Percentiles rank a stretch among this genome's conserved stretches.
These are phyloP conservation scores for Branchellion lobata DNA, from an alignment of 2,888 invertebrate genomes.

Conservation along the genomic window DNA sequence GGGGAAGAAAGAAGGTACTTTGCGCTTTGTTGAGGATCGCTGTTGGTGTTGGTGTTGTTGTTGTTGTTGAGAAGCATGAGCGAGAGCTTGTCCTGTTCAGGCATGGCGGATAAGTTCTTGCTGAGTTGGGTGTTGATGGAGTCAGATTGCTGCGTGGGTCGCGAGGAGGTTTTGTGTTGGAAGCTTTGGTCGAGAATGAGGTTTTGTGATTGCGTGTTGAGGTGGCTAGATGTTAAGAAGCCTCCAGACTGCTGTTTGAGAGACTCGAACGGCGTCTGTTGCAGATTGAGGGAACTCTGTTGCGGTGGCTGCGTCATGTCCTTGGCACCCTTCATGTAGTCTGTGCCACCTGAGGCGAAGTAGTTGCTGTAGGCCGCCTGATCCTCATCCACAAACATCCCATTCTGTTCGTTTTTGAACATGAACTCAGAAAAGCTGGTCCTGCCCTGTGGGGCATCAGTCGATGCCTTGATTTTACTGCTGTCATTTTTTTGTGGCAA, in stretches of 20 bases:
- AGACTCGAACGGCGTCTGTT: not conserved
- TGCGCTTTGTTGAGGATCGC: no score
- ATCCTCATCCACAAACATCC: not conserved
- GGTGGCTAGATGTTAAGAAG: no score
- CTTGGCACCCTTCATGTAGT: not conserved
- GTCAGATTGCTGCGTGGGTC: not conserved
- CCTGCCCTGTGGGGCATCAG: not conserved
- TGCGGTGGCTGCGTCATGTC: not conserved
- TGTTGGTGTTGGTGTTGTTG: not conserved
- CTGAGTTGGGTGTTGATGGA: not conserved
- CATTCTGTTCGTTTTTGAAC: not conserved
- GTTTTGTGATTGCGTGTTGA: not conserved
- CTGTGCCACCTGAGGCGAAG: not conserved
- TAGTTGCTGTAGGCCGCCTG: not conserved
- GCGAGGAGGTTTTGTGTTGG: not conserved
- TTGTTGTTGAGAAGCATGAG: not conserved
- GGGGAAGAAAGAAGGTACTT: not conserved
- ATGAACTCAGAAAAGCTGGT: not conserved
- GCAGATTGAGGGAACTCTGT: not conserved
- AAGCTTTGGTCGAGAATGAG: constrained; percentile 11
- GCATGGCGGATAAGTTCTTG: no score
- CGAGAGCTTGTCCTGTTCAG: not conserved
- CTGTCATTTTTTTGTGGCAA: not conserved
- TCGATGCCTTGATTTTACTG: not conserved
- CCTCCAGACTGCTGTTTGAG: not conserved